Evolutionary conservation across 1,140 invertebrate genomes (phyloP).

Genomic region (Drosophila tropicalis): DNA sequence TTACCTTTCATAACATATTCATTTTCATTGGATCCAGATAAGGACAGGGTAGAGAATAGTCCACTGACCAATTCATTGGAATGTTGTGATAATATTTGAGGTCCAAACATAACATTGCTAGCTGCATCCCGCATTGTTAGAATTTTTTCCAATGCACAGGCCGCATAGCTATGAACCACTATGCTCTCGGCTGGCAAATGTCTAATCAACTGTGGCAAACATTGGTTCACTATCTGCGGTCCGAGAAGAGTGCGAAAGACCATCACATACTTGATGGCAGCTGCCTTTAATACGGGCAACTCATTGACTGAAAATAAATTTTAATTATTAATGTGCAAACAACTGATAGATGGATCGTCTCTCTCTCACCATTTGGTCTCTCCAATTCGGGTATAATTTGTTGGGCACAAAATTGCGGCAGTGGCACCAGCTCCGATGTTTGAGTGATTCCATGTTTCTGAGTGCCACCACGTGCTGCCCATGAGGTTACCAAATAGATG

Average conservation of each 20-base stretch:
- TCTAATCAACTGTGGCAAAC: conserved; percentile 90
- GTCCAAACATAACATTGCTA: conserved; percentile 83
- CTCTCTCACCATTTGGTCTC: conserved; percentile 85
- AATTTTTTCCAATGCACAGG: conserved; percentile 95
- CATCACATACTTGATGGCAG: conserved; percentile 98
- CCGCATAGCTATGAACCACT: conserved; percentile 97
- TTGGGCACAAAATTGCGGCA: conserved; percentile 93
- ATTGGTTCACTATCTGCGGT: conserved; percentile 88
- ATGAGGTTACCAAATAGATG: conserved; percentile 96
- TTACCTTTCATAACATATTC: conserved; percentile 98
- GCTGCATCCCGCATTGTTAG: conserved; percentile 87
- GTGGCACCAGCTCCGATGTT: conserved; percentile 93
- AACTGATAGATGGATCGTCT: too few relatives aligned
- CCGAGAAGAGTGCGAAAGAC: conserved; percentile 96
- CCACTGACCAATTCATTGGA: conserved; percentile 88
- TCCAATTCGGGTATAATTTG: conserved; percentile 94
- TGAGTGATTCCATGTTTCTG: conserved; percentile 95
- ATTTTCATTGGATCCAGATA: conserved; percentile 93
- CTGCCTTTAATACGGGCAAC: conserved; percentile 96
- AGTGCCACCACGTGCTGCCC: conserved; percentile 95
- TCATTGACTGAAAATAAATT: conserved; percentile 88
- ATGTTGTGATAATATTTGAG: conserved; percentile 85
- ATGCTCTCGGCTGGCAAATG: conserved; percentile 89
- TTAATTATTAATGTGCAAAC: too few relatives aligned
- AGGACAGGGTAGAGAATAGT: conserved; percentile 89